These are phyloP conservation scores for Mercenaria mercenaria DNA, from an alignment of 1,140 invertebrate genomes.

Conservation along the genomic window DNA sequence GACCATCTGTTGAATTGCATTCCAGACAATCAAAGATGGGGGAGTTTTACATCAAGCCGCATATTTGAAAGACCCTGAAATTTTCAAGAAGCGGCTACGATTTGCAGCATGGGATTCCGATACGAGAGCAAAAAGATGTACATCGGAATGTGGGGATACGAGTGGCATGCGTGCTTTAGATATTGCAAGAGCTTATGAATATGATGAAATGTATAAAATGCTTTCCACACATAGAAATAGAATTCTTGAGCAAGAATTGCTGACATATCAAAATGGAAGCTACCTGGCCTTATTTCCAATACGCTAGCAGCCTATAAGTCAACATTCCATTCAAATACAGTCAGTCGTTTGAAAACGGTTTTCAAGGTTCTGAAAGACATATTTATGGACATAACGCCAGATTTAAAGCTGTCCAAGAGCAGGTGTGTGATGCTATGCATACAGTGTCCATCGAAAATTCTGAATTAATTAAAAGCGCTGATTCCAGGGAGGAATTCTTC, in stretches of 20 bases:
- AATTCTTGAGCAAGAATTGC: not conserved
- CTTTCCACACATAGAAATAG: not conserved
- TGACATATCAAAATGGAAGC: not conserved
- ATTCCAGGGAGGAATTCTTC: not conserved
- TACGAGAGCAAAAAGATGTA: conserved; percentile 31
- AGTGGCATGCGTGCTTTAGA: conserved; percentile 3
- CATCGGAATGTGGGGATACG: conserved; percentile 16
- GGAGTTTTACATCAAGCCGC: conserved; percentile 41
- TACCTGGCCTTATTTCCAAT: not conserved
- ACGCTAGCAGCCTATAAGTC: conserved; percentile 39
- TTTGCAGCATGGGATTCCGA: conserved; percentile 31
- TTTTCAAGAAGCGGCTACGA: not conserved
- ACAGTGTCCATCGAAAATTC: not conserved
- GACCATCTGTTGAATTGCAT: conserved; percentile 16
- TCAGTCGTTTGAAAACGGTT: not conserved
- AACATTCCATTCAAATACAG: conserved; percentile 24
- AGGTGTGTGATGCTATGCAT: conserved; percentile 10
- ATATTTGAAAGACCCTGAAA: conserved; percentile 28
- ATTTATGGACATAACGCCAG: not conserved
- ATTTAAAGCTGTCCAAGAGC: conserved; percentile 21
- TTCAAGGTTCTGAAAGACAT: conserved; percentile 6
- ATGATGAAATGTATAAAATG: not conserved
- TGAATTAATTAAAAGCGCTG: not conserved
- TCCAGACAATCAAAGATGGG: conserved; percentile 42
- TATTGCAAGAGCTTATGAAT: conserved; percentile 18